phyloP scores from a whole-genome alignment of 64 coral and sea anemone genomes.

The Actinia equina region DNA sequence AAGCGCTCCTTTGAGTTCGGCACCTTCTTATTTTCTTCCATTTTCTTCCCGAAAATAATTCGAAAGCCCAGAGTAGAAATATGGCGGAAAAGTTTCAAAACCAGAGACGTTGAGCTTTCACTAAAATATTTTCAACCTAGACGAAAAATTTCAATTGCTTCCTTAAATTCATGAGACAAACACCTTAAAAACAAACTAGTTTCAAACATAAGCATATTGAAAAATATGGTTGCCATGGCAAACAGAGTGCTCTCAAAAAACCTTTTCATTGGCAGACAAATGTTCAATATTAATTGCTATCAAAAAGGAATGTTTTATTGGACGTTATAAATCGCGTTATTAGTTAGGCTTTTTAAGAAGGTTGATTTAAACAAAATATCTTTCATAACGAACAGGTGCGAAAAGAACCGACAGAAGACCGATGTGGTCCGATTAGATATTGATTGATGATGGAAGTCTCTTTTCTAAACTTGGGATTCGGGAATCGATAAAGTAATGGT shows the following conservation, averaged over 20 bases:
- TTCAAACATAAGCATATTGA: not conserved
- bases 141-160: not conserved
- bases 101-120: not conserved
- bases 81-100: not conserved
- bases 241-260: not conserved
- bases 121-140: not conserved
- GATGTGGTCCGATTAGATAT: not conserved
- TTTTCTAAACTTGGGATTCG: too few species aligned
- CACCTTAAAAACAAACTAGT: not conserved
- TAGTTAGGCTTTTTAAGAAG: not conserved
- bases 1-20: not conserved
- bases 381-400: not conserved
- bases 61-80: not conserved
- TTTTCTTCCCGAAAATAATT: too few species aligned
- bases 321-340: not conserved
- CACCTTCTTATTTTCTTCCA: not conserved
- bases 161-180: not conserved
- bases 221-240: not conserved
- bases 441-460: too few species aligned
- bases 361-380: not conserved
- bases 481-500: too few species aligned
- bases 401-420: not conserved
- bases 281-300: not conserved
- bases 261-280: not conserved
- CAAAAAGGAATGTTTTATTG: not conserved